Base-by-base conservation (phyloP, 2,888 invertebrate genomes). In the Drosophila demipolita region DNA sequence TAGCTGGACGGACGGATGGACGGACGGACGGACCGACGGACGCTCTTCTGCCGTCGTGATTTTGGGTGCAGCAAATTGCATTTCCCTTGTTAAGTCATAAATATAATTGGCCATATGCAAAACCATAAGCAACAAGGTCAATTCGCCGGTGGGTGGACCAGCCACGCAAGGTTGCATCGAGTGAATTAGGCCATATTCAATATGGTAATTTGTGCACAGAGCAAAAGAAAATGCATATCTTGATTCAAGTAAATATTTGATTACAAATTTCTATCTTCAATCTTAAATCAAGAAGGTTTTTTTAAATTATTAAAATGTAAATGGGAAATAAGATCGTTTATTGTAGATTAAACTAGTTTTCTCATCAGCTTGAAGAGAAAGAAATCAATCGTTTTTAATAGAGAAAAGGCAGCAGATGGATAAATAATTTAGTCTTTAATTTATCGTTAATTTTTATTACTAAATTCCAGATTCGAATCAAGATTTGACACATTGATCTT, bases 21-120 rank as follows among this genome's bases (percentile, higher is more conserved):
- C 40, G 58, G 23, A 23, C n/a, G n/a, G 45, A 45, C 7, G 45
- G 45, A 45, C 23, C 29, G 26, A 29, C 40, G 58, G 23, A 7
- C 42, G 53, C 20, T 26, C 40, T 59, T 57, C 49, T 55, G 29
- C 62, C 45, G 55, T 63, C 67, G 38, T 57, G 55, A 75, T 89
- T 86, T 80, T 75, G 85, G 84, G 86, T 89, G 90, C 84, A 85
- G 88, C 79, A 79, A 85, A 89, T 89, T 85, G 88, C 88, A 85
- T 62, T 74, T 55, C 67, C 74, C 90, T 89, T 85, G 84, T 73
- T 73, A 79, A 71, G 72, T 65, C 68, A 60, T 79, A 74, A 85
- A 79, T 75, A 73, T 87, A 85, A 85, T 85, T 89, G 89, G 59
- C 53, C 69, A 66, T 54, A 66, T 40, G 69, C 50, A 57, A 40